Conservation (phyloP, 2,888 invertebrate genomes). For the Ormyrus nitidulus region DNA sequence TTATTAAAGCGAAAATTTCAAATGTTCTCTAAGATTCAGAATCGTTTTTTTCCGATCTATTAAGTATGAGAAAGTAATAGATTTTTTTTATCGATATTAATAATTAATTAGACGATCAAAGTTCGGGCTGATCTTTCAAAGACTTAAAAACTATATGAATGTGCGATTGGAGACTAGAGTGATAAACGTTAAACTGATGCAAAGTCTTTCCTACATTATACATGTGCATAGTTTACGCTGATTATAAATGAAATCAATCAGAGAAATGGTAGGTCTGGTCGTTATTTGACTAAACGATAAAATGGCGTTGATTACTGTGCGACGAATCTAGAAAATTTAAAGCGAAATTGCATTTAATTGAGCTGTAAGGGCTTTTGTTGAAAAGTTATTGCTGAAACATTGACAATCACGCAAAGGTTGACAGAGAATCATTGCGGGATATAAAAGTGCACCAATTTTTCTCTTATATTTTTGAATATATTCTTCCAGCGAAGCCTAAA, state of each 20-base stretch:
- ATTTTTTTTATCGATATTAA: constrained; percentile 42
- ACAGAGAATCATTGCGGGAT: neutral
- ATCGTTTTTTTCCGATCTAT: constrained; percentile 38
- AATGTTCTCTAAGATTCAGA: constrained; percentile 29
- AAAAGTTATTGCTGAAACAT: constrained; percentile 8
- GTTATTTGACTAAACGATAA: constrained; percentile 44
- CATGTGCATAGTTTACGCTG: constrained; percentile 36
- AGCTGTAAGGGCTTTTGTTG: neutral
- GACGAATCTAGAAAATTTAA: constrained; percentile 5
- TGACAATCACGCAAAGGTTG: constrained; percentile 30
- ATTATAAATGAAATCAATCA: constrained; percentile 23
- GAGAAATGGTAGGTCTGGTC: constrained; percentile 48
- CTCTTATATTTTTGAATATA: neutral
- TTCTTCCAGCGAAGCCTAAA: constrained; percentile 41
- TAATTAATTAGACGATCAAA: constrained; percentile 33
- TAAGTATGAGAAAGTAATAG: constrained; percentile 42
- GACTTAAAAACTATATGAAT: constrained; percentile 49
- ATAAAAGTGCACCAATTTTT: constrained; percentile 7
- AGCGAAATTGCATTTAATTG: neutral
- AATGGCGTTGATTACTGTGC: neutral
- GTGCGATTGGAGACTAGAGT: constrained; percentile 49
- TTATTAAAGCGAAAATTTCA: constrained; percentile 22
- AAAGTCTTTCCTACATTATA: constrained; percentile 46
- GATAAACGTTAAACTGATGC: constrained; percentile 46
- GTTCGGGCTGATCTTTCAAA: constrained; percentile 47